Evolutionary conservation across 2,888 invertebrate genomes (phyloP).

Genomic region (Pyralis farinalis): DNA sequence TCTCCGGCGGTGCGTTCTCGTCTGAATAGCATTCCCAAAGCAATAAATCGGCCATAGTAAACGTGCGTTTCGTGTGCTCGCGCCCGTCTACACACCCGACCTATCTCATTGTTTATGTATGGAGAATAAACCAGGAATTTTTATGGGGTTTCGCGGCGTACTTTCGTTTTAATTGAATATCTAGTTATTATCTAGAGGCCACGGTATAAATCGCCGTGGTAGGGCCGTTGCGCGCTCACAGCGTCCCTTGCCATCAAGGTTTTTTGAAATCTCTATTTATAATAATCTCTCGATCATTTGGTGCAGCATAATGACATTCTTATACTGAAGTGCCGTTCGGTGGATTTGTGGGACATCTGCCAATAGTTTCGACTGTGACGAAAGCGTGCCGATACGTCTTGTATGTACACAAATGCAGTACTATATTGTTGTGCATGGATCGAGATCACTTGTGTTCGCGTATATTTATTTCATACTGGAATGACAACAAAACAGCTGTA

Average conservation of each 20-base stretch:
- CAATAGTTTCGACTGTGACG: constrained; percentile 72
- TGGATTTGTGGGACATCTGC: constrained; percentile 76
- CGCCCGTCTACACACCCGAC: constrained; percentile 76
- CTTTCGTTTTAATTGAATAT: constrained; percentile 59
- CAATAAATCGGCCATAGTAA: constrained; percentile 74
- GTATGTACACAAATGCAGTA: constrained; percentile 57
- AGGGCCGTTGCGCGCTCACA: constrained; percentile 41
- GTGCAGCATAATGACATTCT: constrained; percentile 76
- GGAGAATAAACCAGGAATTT: constrained; percentile 76
- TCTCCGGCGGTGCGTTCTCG: constrained; percentile 50
- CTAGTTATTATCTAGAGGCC: constrained; percentile 42
- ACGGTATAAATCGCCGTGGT: constrained; percentile 35
- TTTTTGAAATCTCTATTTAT: constrained; percentile 73
- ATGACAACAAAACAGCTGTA: background rate
- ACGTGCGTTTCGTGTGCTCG: constrained; percentile 75
- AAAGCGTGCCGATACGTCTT: constrained; percentile 53
- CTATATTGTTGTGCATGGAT: constrained; percentile 6
- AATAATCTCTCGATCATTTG: constrained; percentile 72
- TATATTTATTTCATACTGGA: background rate
- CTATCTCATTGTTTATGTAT: constrained; percentile 81
- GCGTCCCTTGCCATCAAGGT: constrained; percentile 63
- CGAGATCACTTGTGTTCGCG: background rate
- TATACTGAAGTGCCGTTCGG: constrained; percentile 72
- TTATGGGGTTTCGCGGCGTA: constrained; percentile 61
- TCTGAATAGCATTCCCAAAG: constrained; percentile 48